phyloP scores from a whole-genome alignment of 2,113 vertebrate genomes.

The Haemorhous mexicanus region DNA sequence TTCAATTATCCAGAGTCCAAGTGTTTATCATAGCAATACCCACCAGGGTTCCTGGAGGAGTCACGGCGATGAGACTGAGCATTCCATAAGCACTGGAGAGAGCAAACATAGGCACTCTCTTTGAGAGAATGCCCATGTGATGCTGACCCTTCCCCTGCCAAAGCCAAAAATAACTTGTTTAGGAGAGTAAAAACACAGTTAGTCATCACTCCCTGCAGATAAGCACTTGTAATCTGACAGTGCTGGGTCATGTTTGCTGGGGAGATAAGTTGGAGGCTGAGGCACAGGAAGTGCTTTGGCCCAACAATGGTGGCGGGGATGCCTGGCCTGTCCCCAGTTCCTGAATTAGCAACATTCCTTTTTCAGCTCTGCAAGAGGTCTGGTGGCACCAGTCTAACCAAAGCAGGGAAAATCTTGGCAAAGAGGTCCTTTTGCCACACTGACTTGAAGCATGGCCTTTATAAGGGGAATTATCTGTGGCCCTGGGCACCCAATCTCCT shows the following conservation, averaged over 20 bases:
- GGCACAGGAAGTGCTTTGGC: slow-evolving; percentile 33
- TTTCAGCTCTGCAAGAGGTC: not conserved
- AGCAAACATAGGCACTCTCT: not conserved
- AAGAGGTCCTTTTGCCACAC: not conserved
- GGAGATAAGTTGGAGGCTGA: slow-evolving; percentile 44
- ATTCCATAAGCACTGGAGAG: not conserved
- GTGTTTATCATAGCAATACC: not conserved
- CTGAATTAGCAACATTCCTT: slow-evolving; percentile 13
- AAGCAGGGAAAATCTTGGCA: not conserved
- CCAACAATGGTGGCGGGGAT: slow-evolving; percentile 3
- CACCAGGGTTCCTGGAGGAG: not conserved
- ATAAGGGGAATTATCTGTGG: not conserved
- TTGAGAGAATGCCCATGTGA: not conserved
- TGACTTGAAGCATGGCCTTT: not conserved
- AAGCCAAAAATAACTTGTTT: slow-evolving; percentile 29
- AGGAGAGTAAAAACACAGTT: slow-evolving; percentile 5
- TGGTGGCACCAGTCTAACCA: not conserved
- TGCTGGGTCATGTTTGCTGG: slow-evolving; percentile 39
- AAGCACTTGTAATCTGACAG: slow-evolving; percentile 38
- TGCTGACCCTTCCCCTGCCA: not conserved
- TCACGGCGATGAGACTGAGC: not conserved
- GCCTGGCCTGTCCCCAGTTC: not conserved
- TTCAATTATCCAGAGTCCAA: not conserved
- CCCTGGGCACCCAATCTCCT: not conserved
- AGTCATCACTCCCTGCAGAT: slow-evolving; percentile 30